Evolutionary conservation across 1,140 invertebrate genomes (phyloP).

Genomic region (Philopotamus ludificatus): DNA sequence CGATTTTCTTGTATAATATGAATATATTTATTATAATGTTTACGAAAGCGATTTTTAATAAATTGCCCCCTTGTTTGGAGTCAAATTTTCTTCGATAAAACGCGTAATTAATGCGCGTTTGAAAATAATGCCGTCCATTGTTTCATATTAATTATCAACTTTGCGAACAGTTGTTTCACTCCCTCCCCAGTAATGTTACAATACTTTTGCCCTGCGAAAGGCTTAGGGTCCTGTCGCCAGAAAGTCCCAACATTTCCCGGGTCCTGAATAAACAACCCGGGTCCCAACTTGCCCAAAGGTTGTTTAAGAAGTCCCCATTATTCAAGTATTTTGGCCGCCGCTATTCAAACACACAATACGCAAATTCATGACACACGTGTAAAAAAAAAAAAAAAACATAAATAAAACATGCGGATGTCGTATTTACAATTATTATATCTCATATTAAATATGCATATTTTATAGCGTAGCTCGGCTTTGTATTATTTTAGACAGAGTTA

Average conservation of each 20-base stretch:
- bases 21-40: too few relatives aligned
- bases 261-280: constrained; percentile 17
- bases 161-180: background rate
- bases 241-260: constrained; percentile 11
- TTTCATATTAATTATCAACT: constrained; percentile 9
- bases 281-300: constrained; percentile 14
- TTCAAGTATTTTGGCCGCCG: constrained; percentile 15
- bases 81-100: too few relatives aligned
- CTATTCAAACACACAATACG: constrained; percentile 14
- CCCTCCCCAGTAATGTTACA: constrained; percentile 5
- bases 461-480: too few relatives aligned
- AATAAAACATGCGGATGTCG: too few relatives aligned
- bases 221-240: constrained; percentile 13
- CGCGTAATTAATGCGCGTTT: background rate
- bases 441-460: too few relatives aligned
- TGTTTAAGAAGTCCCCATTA: constrained; percentile 21
- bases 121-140: background rate
- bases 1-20: too few relatives aligned
- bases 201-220: constrained; percentile 2
- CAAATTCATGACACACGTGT: constrained; percentile 7
- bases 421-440: too few relatives aligned
- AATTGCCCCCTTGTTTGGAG: too few relatives aligned
- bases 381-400: too few relatives aligned
- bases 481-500: too few relatives aligned
- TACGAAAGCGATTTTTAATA: too few relatives aligned